These are phyloP conservation scores for Pseudotriccus pelzelni DNA, from an alignment of 2,797 vertebrate species.

Conservation along the genomic window DNA sequence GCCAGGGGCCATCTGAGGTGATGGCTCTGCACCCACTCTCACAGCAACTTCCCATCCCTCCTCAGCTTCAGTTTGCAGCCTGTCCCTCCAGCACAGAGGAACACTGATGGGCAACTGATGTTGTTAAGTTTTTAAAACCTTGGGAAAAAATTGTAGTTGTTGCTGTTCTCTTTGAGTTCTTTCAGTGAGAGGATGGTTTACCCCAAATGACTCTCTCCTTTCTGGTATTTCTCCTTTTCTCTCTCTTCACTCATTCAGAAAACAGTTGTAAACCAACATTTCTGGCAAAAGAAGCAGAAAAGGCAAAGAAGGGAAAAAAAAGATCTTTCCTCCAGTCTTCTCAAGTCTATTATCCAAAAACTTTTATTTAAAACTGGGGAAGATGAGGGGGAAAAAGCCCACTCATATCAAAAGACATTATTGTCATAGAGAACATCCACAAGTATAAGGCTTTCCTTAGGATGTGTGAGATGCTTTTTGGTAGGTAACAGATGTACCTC, in stretches of 20 bases:
- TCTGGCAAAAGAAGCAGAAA: not conserved
- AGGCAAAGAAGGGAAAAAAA: not conserved
- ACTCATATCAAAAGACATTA: not conserved
- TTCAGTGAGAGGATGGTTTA: not conserved
- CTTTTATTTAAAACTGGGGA: not conserved
- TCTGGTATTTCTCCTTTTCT: not conserved
- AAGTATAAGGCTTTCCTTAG: not conserved
- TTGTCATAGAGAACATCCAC: not conserved
- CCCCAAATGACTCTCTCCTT: not conserved
- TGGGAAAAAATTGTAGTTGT: not conserved
- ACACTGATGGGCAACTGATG: fast-evolving
- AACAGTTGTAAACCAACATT: not conserved
- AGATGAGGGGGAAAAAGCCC: not conserved
- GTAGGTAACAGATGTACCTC: not conserved
- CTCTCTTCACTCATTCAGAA: not conserved
- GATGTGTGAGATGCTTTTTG: not conserved
- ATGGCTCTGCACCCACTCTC: not conserved
- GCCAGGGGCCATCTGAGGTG: conserved; percentile 18
- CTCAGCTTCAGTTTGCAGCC: not conserved
- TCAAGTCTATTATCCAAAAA: not conserved
- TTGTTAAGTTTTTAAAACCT: not conserved
- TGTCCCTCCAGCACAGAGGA: not conserved
- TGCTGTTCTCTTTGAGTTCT: not conserved
- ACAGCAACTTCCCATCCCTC: not conserved
- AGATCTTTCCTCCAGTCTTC: not conserved